These are phyloP conservation scores for Notocelia uddmanniana DNA, from an alignment of 2,888 invertebrate genomes.

Conservation along the genomic window DNA sequence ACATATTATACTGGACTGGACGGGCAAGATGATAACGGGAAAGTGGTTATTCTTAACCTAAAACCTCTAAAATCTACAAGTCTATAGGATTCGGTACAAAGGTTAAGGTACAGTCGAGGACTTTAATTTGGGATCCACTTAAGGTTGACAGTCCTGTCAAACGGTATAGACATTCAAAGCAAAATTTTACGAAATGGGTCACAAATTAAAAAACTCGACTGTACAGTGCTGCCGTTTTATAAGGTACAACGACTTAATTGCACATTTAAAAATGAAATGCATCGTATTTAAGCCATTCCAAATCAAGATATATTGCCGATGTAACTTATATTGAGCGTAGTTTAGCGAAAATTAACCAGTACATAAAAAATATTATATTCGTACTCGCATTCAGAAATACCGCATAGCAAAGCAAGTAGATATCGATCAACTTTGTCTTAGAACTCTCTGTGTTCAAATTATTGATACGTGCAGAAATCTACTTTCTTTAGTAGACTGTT, in stretches of 20 bases:
- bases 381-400: not conserved
- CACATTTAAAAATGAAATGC: not conserved
- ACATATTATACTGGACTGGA: not conserved
- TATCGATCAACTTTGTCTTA: too few relatives aligned
- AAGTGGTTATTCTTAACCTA: not conserved
- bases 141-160: too few relatives aligned
- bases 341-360: not conserved
- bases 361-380: too few relatives aligned
- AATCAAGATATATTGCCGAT: not conserved
- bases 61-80: not conserved
- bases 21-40: slow-evolving; percentile 5
- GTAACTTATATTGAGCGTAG: not conserved
- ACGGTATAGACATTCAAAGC: too few relatives aligned
- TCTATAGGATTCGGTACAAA: not conserved
- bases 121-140: too few relatives aligned
- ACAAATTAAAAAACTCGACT: too few relatives aligned
- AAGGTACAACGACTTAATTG: not conserved
- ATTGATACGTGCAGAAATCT: too few relatives aligned
- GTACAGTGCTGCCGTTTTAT: not conserved
- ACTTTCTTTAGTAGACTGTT: too few relatives aligned
- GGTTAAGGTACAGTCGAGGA: not conserved
- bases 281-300: not conserved
- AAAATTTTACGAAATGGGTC: too few relatives aligned
- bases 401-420: too few relatives aligned
- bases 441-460: too few relatives aligned